Evolutionary conservation across 2,888 invertebrate genomes (phyloP).

Genomic region (Epicampocera succincta): DNA sequence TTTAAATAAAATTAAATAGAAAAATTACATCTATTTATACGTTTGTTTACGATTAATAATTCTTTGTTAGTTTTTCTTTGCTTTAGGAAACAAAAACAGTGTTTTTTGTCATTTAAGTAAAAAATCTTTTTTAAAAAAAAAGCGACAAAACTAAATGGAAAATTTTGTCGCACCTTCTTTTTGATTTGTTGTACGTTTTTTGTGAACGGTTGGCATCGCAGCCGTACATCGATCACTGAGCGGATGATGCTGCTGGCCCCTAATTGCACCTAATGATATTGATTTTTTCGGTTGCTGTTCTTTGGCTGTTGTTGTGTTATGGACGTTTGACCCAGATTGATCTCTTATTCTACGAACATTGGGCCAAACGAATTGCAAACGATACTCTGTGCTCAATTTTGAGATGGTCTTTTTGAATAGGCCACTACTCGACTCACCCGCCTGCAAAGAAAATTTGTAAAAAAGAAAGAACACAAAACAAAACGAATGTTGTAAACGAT

Average conservation of each 20-base stretch:
- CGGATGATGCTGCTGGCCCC: slow-evolving; percentile 83
- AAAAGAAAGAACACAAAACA: slow-evolving; percentile 68
- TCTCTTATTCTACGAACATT: slow-evolving; percentile 82
- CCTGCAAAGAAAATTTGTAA: slow-evolving; percentile 81
- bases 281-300: slow-evolving; percentile 85
- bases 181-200: slow-evolving; percentile 85
- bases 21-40: slow-evolving; percentile 58
- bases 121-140: slow-evolving; percentile 49
- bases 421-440: slow-evolving; percentile 85
- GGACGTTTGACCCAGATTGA: slow-evolving; percentile 84
- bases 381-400: slow-evolving; percentile 92
- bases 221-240: slow-evolving; percentile 74
- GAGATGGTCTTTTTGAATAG: slow-evolving; percentile 88
- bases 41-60: slow-evolving; percentile 44
- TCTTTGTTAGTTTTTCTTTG: slow-evolving; percentile 52
- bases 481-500: slow-evolving; percentile 65
- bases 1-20: slow-evolving; percentile 33
- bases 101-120: slow-evolving; percentile 63
- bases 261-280: slow-evolving; percentile 90
- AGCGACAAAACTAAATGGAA: slow-evolving; percentile 78
- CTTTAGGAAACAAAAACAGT: slow-evolving; percentile 25
- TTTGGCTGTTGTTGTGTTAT: slow-evolving; percentile 89
- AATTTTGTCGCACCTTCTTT: slow-evolving; percentile 82
- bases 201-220: slow-evolving; percentile 85
- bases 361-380: slow-evolving; percentile 95